Conservation (phyloP, 2,888 invertebrate genomes). For the Deilephila porcellus region DNA sequence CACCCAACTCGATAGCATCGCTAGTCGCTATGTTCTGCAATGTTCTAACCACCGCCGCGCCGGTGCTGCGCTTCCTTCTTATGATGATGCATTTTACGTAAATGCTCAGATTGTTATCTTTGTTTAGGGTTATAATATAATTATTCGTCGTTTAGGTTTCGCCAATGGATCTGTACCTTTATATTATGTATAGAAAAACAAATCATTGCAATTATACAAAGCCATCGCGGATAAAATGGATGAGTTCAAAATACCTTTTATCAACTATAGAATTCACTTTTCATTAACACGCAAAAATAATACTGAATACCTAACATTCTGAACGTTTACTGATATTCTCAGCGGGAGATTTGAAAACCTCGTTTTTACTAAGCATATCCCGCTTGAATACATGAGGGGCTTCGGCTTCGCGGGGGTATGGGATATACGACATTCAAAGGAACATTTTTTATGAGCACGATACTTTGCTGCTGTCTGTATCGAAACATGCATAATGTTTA, state of each 20-base stretch:
- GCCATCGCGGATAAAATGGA: neutral
- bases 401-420: slow-evolving; percentile 28
- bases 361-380: slow-evolving; percentile 30
- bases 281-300: neutral
- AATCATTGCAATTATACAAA: neutral
- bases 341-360: slow-evolving; percentile 25
- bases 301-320: neutral
- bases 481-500: neutral
- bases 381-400: slow-evolving; percentile 13
- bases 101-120: neutral
- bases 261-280: neutral
- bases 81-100: neutral
- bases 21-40: slow-evolving; percentile 65
- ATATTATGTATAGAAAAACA: neutral
- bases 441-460: neutral
- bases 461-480: neutral
- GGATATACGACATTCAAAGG: slow-evolving; percentile 11
- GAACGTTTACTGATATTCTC: slow-evolving; percentile 4
- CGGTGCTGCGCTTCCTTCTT: slow-evolving; percentile 11
- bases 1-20: slow-evolving; percentile 68
- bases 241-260: no score
- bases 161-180: neutral
- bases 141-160: no score
- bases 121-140: no score
- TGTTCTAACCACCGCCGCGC: slow-evolving; percentile 16